A percentile compares a stretch with the other conserved stretches of the same genome.
Conservation (phyloP, 2,113 vertebrate species). For the Mohoua ochrocephala region DNA sequence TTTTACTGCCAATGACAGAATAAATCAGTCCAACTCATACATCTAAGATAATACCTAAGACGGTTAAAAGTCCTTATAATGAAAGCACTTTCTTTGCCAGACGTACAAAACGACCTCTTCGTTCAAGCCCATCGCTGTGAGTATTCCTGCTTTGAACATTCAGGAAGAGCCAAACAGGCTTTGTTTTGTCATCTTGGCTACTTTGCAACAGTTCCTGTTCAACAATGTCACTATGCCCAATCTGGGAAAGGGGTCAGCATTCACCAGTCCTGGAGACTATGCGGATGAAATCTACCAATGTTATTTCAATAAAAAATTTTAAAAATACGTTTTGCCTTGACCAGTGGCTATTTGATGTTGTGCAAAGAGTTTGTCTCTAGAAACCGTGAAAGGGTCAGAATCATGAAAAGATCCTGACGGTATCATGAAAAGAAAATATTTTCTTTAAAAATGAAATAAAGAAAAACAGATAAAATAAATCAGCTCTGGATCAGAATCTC, state of each 20-base stretch:
- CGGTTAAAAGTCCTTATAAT: neutral
- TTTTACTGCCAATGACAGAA: neutral
- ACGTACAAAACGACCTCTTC: neutral
- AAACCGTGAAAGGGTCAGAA: neutral
- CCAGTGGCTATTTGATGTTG: neutral
- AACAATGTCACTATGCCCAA: neutral
- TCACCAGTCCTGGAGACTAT: neutral
- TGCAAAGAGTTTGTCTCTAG: neutral
- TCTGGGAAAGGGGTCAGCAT: neutral
- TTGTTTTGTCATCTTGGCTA: neutral
- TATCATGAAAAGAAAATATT: neutral
- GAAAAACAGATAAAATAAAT: neutral
- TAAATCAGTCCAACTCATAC: neutral
- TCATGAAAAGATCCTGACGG: neutral
- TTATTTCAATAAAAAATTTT: neutral
- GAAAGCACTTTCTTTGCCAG: neutral
- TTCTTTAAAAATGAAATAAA: neutral
- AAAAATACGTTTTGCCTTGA: neutral
- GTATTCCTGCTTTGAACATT: neutral
- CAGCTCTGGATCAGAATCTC: neutral
- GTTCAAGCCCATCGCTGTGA: neutral
- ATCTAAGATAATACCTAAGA: neutral
- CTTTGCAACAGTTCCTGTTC: neutral
- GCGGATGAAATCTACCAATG: neutral
- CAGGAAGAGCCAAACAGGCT: neutral